Evolutionary conservation across 2,797 vertebrate genomes (phyloP).

Genomic region (Microctenopoma stevenorrisi): DNA sequence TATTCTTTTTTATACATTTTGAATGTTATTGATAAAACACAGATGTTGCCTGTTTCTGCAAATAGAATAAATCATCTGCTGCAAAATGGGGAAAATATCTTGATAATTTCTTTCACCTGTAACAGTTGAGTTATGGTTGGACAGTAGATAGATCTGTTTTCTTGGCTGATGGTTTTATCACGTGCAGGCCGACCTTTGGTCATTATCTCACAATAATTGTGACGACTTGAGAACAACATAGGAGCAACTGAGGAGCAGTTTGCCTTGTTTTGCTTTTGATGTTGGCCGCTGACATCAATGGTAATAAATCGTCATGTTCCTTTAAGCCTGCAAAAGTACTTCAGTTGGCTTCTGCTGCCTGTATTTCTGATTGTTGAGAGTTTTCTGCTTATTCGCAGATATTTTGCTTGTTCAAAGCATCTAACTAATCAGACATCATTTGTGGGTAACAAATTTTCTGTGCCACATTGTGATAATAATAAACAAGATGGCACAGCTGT

Average conservation of each 20-base stretch:
- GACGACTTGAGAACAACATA: constrained; percentile 9
- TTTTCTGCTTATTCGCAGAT: background rate
- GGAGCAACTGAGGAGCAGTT: constrained; percentile 7
- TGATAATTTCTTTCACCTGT: constrained; percentile 71
- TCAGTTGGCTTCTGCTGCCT: background rate
- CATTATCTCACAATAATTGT: constrained; percentile 19
- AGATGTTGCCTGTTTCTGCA: constrained; percentile 83
- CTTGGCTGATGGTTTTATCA: constrained; percentile 51
- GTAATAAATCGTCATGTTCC: background rate
- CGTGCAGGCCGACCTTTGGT: constrained; percentile 36
- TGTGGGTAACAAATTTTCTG: background rate
- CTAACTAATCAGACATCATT: background rate
- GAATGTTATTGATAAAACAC: constrained; percentile 82
- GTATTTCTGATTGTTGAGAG: background rate
- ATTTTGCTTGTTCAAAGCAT: background rate
- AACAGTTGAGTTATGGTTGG: constrained; percentile 45
- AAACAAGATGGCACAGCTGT: background rate
- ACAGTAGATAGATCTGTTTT: constrained; percentile 35
- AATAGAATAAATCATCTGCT: constrained; percentile 82
- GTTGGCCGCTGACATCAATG: constrained; percentile 23
- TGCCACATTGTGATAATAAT: background rate
- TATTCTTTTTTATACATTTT: constrained; percentile 77
- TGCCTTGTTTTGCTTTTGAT: constrained; percentile 26
- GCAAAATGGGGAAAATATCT: constrained; percentile 71
- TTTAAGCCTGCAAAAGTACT: constrained; percentile 5